Base-by-base conservation (phyloP, 2,888 invertebrate species). In the Drosophila mimetica region DNA sequence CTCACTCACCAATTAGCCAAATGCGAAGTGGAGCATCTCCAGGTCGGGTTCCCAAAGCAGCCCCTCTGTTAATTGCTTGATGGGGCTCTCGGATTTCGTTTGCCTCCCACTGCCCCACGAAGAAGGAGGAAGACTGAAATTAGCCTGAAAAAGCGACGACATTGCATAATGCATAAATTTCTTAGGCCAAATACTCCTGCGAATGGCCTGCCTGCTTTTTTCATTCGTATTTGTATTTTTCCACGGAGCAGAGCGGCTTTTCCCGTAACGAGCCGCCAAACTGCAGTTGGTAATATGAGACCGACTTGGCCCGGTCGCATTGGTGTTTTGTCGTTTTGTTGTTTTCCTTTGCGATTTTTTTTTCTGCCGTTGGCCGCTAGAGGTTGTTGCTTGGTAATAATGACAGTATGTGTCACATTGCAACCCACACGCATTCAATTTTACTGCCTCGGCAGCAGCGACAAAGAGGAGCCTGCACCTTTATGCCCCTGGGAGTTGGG, bases 341-440 rank as follows among this genome's bases (percentile, higher is more conserved):
- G 55, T 37, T 70, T 60, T 42, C 57, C 4, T 16, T 18, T n/a
- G 11, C 16, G 14, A n/a, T 46, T 64, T 67, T 47, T 71, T 55
- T 11, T 59, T 72, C 54, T 65, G 75, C 50, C 50, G 61, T 55
- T 64, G 75, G 72, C 63, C 79, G 79, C 71, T 76, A 67, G 86
- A 79, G 88, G 80, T 76, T 85, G 87, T 75, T 84, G 77, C 77
- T 74, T 87, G 86, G 87, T 88, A 88, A 89, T 90, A 90, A 88
- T 90, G 90, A 84, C 89, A 90, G 86, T 82, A 89, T 90, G 84
- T 90, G 90, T 87, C 89, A 89, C 81, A 85, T 87, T 78, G 81
- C 90, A 87, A 89, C 90, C 88, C 89, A 90, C 90, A 89, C 85
- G 84, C 85, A 87, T 88, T 87, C 87, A 87, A 85, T 86, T 88